Percentiles rank a stretch among this genome's conserved stretches.
Evolutionary conservation across 2,888 invertebrate genomes (phyloP).

Genomic region (Leptopilina syphax): DNA sequence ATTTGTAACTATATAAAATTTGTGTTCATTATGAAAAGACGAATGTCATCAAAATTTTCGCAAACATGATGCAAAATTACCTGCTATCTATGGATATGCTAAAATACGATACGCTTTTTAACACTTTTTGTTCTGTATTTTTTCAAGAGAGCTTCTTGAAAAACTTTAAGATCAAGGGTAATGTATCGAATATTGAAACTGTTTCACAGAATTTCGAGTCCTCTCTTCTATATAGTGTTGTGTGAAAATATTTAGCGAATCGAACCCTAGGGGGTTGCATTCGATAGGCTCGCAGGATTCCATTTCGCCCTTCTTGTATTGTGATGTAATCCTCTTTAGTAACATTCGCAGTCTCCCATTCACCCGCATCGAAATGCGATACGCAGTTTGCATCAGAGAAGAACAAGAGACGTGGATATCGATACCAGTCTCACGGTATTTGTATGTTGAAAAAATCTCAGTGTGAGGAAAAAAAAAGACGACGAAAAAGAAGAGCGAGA

Average conservation of each 20-base stretch:
- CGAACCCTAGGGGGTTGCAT: conserved; percentile 27
- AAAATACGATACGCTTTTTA: too few relatives aligned
- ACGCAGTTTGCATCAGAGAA: conserved; percentile 34
- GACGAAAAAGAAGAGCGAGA: conserved; percentile 38
- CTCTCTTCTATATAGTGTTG: conserved; percentile 9
- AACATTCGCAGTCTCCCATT: conserved; percentile 34
- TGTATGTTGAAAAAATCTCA: conserved; percentile 22
- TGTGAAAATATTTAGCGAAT: conserved; percentile 41
- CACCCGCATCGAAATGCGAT: conserved; percentile 36
- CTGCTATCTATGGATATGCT: too few relatives aligned
- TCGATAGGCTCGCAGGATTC: conserved; percentile 36
- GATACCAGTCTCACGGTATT: conserved; percentile 41
- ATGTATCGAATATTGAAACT: background rate
- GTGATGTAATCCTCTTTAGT: conserved; percentile 36
- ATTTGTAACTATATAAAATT: too few relatives aligned
- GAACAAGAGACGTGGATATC: background rate
- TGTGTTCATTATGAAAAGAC: too few relatives aligned
- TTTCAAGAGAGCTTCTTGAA: too few relatives aligned
- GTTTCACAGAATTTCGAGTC: background rate
- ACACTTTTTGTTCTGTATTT: too few relatives aligned
- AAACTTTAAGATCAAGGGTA: too few relatives aligned
- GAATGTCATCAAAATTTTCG: too few relatives aligned
- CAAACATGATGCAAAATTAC: too few relatives aligned
- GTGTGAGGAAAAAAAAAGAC: conserved; percentile 40
- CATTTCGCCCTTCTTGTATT: conserved; percentile 32